A percentile compares a stretch with the other conserved stretches of the same genome.
These are phyloP conservation scores for Bradynema listronoti DNA, from an alignment of 1,140 invertebrate genomes.

Conservation along the genomic window DNA sequence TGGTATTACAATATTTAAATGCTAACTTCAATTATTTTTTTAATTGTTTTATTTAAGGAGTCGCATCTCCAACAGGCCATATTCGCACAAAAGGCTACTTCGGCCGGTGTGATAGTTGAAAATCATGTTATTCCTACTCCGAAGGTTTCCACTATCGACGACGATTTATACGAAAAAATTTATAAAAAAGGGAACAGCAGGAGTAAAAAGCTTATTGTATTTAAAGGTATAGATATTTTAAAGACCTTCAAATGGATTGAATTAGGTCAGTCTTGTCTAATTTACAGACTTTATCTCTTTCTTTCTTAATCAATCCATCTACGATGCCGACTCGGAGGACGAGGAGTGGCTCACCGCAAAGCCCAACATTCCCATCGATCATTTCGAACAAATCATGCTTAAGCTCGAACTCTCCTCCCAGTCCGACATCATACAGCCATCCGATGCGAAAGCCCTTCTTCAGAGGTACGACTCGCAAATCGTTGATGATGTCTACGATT, in stretches of 20 bases:
- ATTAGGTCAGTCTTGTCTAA: neutral
- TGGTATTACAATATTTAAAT: neutral
- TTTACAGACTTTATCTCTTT: conserved; percentile 32
- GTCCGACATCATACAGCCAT: conserved; percentile 28
- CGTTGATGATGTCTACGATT: conserved; percentile 40
- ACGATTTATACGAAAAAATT: conserved; percentile 26
- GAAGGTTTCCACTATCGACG: conserved; percentile 20
- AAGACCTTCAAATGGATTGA: neutral
- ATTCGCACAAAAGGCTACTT: conserved; percentile 37
- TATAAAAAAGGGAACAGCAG: conserved; percentile 8
- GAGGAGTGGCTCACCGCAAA: conserved; percentile 26
- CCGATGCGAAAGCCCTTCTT: conserved; percentile 21
- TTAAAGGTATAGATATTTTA: conserved; percentile 17
- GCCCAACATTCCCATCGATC: conserved; percentile 22
- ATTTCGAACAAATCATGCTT: conserved; percentile 45
- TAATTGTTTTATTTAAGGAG: conserved; percentile 23
- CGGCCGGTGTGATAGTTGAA: conserved; percentile 23
- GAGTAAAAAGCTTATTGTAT: conserved; percentile 23
- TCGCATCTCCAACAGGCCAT: conserved; percentile 39
- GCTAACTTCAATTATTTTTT: neutral
- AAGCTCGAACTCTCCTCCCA: conserved; percentile 32
- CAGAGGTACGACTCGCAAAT: conserved; percentile 29
- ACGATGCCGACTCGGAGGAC: conserved; percentile 42
- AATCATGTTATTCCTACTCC: conserved; percentile 40
- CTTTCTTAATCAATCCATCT: conserved; percentile 23